Evolutionary conservation across 1,140 invertebrate species (phyloP), one percentile per base, ranked within the genome.

Genomic region (Ruditapes philippinarum): DNA sequence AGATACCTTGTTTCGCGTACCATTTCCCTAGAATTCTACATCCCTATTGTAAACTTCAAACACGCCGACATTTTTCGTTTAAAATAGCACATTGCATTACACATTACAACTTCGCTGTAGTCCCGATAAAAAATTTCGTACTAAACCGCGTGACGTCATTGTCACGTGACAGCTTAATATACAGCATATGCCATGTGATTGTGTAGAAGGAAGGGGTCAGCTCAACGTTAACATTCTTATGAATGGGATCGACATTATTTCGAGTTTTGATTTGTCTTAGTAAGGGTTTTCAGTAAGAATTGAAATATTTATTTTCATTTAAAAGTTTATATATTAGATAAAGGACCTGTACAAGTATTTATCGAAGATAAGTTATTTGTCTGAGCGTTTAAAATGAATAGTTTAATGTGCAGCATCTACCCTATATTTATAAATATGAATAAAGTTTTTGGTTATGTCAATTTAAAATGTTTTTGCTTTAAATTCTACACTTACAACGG

Each of bases 1-100:
- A 99, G 98, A 97, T 99, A 98, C 97, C 98, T 98, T 97, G 98
- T 99, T 98, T 99, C 98, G 98, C 99, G 99, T 98, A 99, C 99
- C 99, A 99, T 99, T 89, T 93, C 85, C 92, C 92, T 91, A 84
- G 60, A 78, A 57, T 93, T 89, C 92, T 94, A 94, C 92, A 94
- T 94, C 91, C 76, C 49, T 78, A 78, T 51, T 36, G 60, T 88
- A 60, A 88, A 88, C 86, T 90, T 93, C 90, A 93, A 92, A 91
- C 91, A 91, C 90, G 76, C 88, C 79, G 83, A 88, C 85, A 88
- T 88, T 88, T 86, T 87, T 86, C 74, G 74, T 78, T 88, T 62
- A 60, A 88, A 88, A 86, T 86, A 86, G 83, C 83, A 86, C 76
- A 88, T 84, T 90, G 83, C 88, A 90, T 88, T 91, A 90, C 88